Conservation (phyloP, 2,888 invertebrate genomes). For the Panopea generosa region DNA sequence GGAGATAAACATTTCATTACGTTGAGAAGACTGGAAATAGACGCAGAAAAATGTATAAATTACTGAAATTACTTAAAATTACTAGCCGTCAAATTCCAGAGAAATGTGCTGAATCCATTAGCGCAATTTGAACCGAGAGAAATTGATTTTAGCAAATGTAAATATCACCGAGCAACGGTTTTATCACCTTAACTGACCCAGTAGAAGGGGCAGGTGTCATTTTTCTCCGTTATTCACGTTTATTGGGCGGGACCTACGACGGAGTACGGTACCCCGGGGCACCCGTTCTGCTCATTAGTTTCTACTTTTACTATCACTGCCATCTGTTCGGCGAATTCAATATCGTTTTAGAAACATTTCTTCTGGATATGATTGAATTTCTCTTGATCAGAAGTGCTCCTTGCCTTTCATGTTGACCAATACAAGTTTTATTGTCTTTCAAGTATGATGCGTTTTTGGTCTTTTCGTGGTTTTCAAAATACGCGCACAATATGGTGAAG, state of each 20-base stretch:
- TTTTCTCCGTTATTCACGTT: constrained; percentile 36
- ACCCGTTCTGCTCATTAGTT: constrained; percentile 54
- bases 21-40: neutral
- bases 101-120: constrained; percentile 29
- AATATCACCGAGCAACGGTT: constrained; percentile 34
- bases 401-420: constrained; percentile 4
- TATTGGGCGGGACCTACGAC: constrained; percentile 34
- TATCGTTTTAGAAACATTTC: constrained; percentile 15
- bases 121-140: constrained; percentile 6
- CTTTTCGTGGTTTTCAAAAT: constrained; percentile 11
- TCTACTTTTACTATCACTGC: constrained; percentile 34
- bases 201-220: constrained; percentile 40
- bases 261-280: constrained; percentile 28
- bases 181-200: constrained; percentile 45
- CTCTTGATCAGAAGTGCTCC: constrained; percentile 16
- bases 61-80: constrained; percentile 30
- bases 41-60: constrained; percentile 33
- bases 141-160: neutral
- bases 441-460: neutral
- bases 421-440: neutral
- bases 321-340: constrained; percentile 34
- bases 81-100: constrained; percentile 8
- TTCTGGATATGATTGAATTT: constrained; percentile 24
- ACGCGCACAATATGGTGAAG: constrained; percentile 11
- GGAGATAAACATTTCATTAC: constrained; percentile 20